Conservation (phyloP, 92 coral and sea anemone species). For the Siderastrea siderea region DNA sequence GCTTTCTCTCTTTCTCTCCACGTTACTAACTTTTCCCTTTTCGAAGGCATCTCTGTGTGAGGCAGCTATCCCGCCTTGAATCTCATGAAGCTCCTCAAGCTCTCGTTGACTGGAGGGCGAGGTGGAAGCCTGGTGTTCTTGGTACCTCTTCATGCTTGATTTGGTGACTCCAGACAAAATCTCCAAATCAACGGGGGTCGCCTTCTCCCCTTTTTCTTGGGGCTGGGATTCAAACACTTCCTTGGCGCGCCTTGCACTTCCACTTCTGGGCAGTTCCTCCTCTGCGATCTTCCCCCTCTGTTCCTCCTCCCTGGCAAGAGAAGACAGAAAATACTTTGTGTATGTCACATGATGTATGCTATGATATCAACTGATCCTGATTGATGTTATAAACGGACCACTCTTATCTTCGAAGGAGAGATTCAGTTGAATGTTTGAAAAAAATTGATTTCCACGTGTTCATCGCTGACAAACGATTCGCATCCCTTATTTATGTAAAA, state of each 20-base stretch:
- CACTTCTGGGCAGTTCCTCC: conserved; percentile 81
- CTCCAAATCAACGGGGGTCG: conserved; percentile 71
- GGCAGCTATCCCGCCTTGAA: conserved; percentile 86
- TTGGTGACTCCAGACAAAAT: conserved; percentile 73
- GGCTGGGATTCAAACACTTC: conserved; percentile 73
- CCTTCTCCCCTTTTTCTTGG: conserved; percentile 52
- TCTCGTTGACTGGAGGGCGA: conserved; percentile 48
- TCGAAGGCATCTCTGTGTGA: conserved; percentile 76
- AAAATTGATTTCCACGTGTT: too few species aligned
- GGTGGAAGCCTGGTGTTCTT: conserved; percentile 56
- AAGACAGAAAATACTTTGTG: not conserved
- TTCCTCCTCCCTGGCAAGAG: conserved; percentile 56
- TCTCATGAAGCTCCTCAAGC: conserved; percentile 67
- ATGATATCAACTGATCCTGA: not conserved
- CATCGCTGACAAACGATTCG: too few species aligned
- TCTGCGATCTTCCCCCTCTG: conserved; percentile 78
- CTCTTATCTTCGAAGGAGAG: too few species aligned
- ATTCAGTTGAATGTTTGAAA: too few species aligned
- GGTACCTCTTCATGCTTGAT: conserved; percentile 44
- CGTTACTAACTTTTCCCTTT: conserved; percentile 69
- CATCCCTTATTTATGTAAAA: too few species aligned
- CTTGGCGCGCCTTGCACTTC: conserved; percentile 79
- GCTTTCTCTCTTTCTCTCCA: conserved; percentile 36
- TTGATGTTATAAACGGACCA: too few species aligned
- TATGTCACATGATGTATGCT: not conserved